Base-by-base conservation (phyloP, 2,888 invertebrate genomes). In the Zaprionus bogoriensis region DNA sequence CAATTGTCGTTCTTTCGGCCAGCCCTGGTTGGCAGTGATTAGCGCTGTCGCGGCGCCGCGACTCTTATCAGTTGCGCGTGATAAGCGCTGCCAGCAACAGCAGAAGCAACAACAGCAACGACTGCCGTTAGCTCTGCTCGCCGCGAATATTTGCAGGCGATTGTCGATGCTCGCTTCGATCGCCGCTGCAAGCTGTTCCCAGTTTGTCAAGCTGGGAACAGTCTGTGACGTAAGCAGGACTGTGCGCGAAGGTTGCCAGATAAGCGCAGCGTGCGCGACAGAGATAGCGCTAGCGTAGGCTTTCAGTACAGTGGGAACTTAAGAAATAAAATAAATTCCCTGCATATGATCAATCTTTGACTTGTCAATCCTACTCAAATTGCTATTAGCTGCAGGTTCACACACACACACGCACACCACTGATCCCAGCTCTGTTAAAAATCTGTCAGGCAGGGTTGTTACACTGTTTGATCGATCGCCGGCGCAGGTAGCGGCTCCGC, bases 21-120 rank as follows among this genome's bases (percentile, higher is more conserved):
- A 79, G 78, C 78, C 78, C 78, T 79, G 82, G 82, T 66, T 73
- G 38, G 46, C 53, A 67, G 57, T 65, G 64, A 73, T 78, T 81
- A 75, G 70, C 65, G 10, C 39, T 44, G 22, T 6, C 42, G 12
- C 25, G 42, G 61, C 64, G 74, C 71, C 32, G 32, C 9, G 17
- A 36, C 14, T 36, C 83, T 79, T 79, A 79, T 79, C 79, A 82
- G 73, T 61, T 59, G 62, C 65, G 63, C 57, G 59, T 61, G 80
- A 83, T 83, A 80, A 82, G 66, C 62, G 27, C 47, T 51, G 48
- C 32, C 71, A 44, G 19, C 63, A 51, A 51, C 54, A 53, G 19
- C 61, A 53, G 48, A 48, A 47, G 27, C 20, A 64, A 36, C 30
- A 12, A 23, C 28, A 48, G 22, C 39, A 50, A 9, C 50, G 17